These are phyloP conservation scores for Pyrgilauda ruficollis DNA, from an alignment of 2,113 vertebrate species.

Conservation along the genomic window DNA sequence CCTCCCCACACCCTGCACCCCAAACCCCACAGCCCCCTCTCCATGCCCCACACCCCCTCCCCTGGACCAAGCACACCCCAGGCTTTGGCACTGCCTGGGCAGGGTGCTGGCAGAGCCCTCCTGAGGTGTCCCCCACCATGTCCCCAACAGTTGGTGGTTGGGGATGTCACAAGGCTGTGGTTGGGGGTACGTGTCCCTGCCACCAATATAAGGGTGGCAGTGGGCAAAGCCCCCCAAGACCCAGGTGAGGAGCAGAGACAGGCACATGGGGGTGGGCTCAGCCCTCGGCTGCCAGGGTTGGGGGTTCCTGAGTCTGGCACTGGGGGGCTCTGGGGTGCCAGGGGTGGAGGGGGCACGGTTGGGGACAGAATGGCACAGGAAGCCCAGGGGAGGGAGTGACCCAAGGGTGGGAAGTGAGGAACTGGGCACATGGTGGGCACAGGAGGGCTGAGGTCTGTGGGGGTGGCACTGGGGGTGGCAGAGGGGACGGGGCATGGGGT, in stretches of 20 bases:
- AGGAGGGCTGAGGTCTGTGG: background rate
- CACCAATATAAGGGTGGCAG: background rate
- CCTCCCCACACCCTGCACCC: background rate
- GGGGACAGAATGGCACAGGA: background rate
- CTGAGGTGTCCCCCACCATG: too few species aligned
- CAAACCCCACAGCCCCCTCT: background rate
- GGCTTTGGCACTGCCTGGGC: background rate
- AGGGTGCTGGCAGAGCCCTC: background rate
- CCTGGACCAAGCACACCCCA: background rate
- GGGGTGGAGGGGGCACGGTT: too few species aligned
- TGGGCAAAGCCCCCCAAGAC: background rate
- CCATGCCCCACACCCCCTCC: background rate
- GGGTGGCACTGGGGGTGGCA: too few species aligned
- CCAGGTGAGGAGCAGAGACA: background rate
- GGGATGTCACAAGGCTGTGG: background rate
- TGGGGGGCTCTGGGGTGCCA: background rate
- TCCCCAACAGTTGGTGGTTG: background rate
- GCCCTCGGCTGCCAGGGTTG: background rate
- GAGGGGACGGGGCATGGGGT: rapidly evolving
- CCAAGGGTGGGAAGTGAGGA: background rate
- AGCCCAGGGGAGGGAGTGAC: background rate
- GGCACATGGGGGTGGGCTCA: background rate
- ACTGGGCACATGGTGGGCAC: background rate
- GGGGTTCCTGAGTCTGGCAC: background rate
- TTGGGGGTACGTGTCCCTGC: background rate